These are phyloP conservation scores for Tricholauxania praeusta DNA, from an alignment of 2,888 invertebrate species.

Conservation along the genomic window DNA sequence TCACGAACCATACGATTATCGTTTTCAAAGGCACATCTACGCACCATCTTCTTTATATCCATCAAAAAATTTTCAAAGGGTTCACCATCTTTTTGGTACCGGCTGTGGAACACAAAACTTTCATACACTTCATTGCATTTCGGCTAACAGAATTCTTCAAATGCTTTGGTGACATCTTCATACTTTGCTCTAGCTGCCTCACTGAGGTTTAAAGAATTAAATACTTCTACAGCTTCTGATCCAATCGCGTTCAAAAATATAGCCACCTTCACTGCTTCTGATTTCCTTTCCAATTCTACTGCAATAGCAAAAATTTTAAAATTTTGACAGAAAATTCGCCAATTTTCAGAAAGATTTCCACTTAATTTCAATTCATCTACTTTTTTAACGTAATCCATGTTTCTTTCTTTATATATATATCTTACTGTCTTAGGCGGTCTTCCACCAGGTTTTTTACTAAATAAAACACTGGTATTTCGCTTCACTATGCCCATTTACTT, in stretches of 20 bases:
- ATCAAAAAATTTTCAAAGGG: conserved; percentile 46
- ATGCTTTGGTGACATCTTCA: conserved; percentile 47
- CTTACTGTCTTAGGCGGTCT: not conserved
- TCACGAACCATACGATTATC: conserved; percentile 42
- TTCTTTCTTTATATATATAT: conserved; percentile 1
- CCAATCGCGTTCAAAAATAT: no score
- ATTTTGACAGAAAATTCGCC: conserved; percentile 50
- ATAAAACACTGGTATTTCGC: not conserved
- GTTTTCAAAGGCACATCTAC: conserved; percentile 39
- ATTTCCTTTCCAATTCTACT: not conserved
- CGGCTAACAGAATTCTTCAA: conserved; percentile 44
- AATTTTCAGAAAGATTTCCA: conserved; percentile 49
- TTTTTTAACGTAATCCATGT: conserved; percentile 5
- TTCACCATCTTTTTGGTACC: conserved; percentile 41
- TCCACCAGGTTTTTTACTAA: not conserved
- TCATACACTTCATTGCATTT: conserved; percentile 42
- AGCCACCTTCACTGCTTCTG: conserved; percentile 37
- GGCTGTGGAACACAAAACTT: conserved; percentile 40
- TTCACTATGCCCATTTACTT: conserved; percentile 1
- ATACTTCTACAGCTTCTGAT: no score
- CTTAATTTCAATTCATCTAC: conserved; percentile 40
- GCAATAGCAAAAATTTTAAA: conserved; percentile 47
- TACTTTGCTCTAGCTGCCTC: no score
- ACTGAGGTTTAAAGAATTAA: no score
- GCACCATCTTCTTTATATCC: no score